phyloP scores from a whole-genome alignment of 1,140 invertebrate species.

The Antheraea pernyi region DNA sequence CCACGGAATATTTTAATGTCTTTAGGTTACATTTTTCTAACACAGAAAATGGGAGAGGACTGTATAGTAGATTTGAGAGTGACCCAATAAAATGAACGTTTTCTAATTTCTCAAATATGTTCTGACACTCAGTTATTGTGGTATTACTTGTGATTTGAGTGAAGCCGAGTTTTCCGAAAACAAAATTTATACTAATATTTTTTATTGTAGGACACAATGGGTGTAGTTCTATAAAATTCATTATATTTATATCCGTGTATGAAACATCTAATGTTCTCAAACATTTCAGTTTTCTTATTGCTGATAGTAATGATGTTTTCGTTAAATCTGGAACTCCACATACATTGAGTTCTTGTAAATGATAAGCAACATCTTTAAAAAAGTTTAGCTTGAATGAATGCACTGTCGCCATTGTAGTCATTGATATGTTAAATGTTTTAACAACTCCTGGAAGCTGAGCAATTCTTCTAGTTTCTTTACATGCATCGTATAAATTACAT shows the following conservation, averaged over 20 bases:
- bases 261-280: constrained; percentile 51
- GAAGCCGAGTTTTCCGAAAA: constrained; percentile 23
- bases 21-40: constrained; percentile 37
- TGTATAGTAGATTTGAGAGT: constrained; percentile 38
- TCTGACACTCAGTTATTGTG: constrained; percentile 33
- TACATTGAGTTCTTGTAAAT: constrained; percentile 45
- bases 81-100: constrained; percentile 51
- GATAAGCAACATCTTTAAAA: constrained; percentile 41
- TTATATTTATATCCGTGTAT: constrained; percentile 46
- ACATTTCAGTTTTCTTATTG: constrained; percentile 38
- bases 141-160: constrained; percentile 15
- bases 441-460: constrained; percentile 32
- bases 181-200: constrained; percentile 47
- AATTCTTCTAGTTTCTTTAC: constrained; percentile 32
- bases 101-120: constrained; percentile 45
- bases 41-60: constrained; percentile 27
- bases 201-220: constrained; percentile 45
- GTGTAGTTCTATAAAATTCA: constrained; percentile 47
- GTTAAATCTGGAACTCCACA: constrained; percentile 41
- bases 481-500: constrained; percentile 38
- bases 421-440: constrained; percentile 37
- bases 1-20: constrained; percentile 34
- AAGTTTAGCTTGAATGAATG: constrained; percentile 37
- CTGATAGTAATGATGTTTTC: constrained; percentile 36
- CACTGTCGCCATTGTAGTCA: constrained; percentile 37